Conservation (phyloP, 2,797 vertebrate genomes). For the Streptopelia turtur region DNA sequence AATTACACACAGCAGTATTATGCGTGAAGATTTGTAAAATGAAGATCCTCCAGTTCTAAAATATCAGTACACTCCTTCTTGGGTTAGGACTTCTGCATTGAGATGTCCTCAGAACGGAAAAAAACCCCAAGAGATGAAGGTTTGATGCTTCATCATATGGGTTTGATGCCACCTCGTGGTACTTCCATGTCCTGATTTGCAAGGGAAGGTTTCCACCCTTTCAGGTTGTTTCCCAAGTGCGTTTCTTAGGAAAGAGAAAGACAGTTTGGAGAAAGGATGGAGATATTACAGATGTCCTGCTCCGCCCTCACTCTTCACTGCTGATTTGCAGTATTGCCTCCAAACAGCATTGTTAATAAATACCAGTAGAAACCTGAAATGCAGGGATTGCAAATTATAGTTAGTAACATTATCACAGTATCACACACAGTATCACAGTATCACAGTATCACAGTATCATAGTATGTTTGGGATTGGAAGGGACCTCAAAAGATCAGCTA, state of each 20-base stretch:
- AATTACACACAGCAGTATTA: neutral
- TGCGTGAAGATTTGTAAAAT: neutral
- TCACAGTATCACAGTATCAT: too few species aligned
- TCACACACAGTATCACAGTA: too few species aligned
- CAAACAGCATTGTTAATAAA: neutral
- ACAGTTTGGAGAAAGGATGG: neutral
- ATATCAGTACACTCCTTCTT: neutral
- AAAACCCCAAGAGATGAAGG: neutral
- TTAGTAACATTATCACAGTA: neutral
- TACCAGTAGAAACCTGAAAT: neutral
- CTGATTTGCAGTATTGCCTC: neutral
- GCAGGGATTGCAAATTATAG: neutral
- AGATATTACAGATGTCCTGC: neutral
- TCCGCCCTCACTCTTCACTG: neutral
- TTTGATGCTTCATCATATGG: neutral
- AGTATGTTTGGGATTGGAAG: too few species aligned
- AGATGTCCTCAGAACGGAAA: neutral
- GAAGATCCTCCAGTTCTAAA: neutral
- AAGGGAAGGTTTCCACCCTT: neutral
- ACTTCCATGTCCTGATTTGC: neutral
- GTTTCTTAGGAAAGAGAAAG: neutral
- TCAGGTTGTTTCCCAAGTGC: neutral
- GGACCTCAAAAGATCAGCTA: too few species aligned
- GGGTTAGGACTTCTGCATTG: neutral
- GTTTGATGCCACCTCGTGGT: conserved; percentile 61